Conservation (phyloP, 2,797 vertebrate species). For the Euthynnus affinis region DNA sequence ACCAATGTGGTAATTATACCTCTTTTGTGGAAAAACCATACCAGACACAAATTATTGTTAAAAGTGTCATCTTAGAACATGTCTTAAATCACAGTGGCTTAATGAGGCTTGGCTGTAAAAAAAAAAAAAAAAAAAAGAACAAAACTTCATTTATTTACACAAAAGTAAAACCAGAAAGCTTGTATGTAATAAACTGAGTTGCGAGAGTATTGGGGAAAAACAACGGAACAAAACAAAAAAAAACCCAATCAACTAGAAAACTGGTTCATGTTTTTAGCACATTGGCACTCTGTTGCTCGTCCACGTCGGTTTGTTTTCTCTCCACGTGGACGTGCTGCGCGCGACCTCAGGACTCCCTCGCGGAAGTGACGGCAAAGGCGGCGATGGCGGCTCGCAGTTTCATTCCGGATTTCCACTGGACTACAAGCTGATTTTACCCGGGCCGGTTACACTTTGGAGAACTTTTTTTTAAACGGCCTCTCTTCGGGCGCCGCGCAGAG, state of each 20-base stretch:
- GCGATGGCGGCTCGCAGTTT: conserved; percentile 89
- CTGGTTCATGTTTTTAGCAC: background rate
- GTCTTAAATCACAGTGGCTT: background rate
- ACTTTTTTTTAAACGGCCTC: conserved; percentile 60
- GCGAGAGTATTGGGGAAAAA: background rate
- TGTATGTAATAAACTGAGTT: background rate
- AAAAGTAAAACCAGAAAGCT: background rate
- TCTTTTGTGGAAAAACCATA: too few relatives aligned
- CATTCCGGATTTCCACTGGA: conserved; percentile 87
- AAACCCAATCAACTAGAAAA: background rate
- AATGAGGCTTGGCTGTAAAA: background rate
- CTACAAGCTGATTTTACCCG: conserved; percentile 82
- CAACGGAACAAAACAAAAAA: background rate
- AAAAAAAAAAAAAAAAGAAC: background rate
- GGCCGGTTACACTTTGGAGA: conserved; percentile 73
- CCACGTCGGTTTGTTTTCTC: conserved; percentile 75
- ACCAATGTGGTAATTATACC: too few relatives aligned
- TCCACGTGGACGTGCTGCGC: conserved; percentile 84
- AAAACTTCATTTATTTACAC: background rate
- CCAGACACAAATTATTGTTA: too few relatives aligned
- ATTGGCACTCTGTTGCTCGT: conserved; percentile 33
- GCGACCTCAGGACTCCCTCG: conserved; percentile 57
- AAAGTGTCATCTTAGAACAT: too few relatives aligned
- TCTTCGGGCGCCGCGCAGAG: conserved; percentile 31
- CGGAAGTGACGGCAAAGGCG: conserved; percentile 87